phyloP scores from a whole-genome alignment of 2,113 vertebrate species.

The Gobio gobio region DNA sequence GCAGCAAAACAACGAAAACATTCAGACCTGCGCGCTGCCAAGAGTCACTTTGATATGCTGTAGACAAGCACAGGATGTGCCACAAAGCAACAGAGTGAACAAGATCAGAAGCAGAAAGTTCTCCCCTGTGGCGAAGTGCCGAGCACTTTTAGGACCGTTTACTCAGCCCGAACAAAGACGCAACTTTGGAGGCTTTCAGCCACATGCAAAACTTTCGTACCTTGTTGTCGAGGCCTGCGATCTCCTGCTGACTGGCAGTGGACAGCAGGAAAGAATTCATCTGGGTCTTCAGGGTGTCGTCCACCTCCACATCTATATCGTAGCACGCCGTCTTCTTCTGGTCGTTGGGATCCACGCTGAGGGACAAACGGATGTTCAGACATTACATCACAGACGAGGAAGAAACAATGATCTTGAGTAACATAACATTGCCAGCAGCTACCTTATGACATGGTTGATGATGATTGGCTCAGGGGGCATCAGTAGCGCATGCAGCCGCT shows the following conservation, averaged over 20 bases:
- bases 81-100: conserved; percentile 46
- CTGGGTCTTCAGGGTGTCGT: conserved; percentile 97
- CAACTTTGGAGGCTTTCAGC: background rate
- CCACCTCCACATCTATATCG: conserved; percentile 99
- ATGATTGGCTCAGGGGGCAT: conserved; percentile 99
- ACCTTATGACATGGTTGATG: conserved; percentile 99
- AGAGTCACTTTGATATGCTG: conserved; percentile 36
- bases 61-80: conserved; percentile 46
- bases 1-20: background rate
- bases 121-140: background rate
- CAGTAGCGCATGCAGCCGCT: conserved; percentile 90
- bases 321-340: conserved; percentile 99
- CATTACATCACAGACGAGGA: rapidly evolving
- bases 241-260: conserved; percentile 98
- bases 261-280: conserved; percentile 99
- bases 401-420: background rate
- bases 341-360: conserved; percentile 96
- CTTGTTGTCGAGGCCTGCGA: conserved; percentile 98
- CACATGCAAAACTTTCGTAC: conserved; percentile 63
- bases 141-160: background rate
- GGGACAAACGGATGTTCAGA: background rate
- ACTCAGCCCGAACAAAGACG: conserved; percentile 13
- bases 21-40: background rate
- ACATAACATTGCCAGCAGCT: conserved; percentile 16
- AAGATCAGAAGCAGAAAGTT: background rate